Evolutionary conservation across 2,797 vertebrate genomes (phyloP), one percentile per base, ranked within the genome.

Genomic region (Enteromius trimaculatus): DNA sequence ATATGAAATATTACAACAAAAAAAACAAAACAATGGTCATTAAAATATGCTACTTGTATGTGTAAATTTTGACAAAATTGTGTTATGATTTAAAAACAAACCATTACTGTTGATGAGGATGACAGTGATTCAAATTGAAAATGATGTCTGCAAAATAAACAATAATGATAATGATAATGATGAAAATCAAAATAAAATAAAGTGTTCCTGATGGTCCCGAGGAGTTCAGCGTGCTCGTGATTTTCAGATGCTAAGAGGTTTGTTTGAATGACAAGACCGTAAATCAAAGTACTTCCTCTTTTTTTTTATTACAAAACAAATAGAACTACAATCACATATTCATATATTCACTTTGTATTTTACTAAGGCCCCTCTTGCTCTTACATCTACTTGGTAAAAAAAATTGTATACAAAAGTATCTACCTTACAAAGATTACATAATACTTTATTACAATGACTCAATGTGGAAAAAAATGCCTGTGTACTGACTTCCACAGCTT

Each of bases 31-130:
- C 79, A 87, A 37, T 88, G 90, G 90, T 94, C 90, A 92, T 93
- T 93, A 88, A 92, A 92, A 93, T 93, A 94, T 91, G 90, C 93
- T 93, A 91, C 89, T 90, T 93, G 92, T 95, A 92, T 89, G 94
- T 95, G 93, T 92, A 94, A 84, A 94, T 94, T 94, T 93, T 92
- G 92, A 94, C 89, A 89, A 74, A 92, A 91, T 89, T 92, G 93
- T 94, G 93, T 92, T 93, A 93, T 89, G 91, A 94, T 92, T 92
- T 92, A 91, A 91, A 90, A 92, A 87, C 92, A 83, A 85, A 83
- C 81, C 84, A 83, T 88, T 93, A 90, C 92, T 88, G 92, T 92
- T 90, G 89, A 92, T 87, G 91, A 93, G 88, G 90, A 92, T 92
- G 92, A 93, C 89, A 90, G 90, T 91, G 89, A 91, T 89, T 90